phyloP scores from a whole-genome alignment of 2,888 invertebrate species.

The Drosophila helvetica region DNA sequence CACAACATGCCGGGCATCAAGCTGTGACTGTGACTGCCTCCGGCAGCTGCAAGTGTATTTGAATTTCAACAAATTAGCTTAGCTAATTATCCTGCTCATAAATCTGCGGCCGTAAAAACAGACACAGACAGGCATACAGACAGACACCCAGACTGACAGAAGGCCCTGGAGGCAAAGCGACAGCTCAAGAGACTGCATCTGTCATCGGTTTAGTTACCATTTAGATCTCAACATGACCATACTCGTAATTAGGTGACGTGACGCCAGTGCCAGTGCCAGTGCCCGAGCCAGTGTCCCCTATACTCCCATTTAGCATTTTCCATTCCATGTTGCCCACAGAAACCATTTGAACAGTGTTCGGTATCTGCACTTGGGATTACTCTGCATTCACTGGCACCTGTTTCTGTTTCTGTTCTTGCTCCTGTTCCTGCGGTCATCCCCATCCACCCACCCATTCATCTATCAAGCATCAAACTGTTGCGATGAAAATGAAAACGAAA shows the following conservation, averaged over 20 bases:
- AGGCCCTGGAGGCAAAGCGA: slow-evolving; percentile 8
- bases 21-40: slow-evolving; percentile 49
- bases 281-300: background rate
- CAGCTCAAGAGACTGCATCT: slow-evolving; percentile 34
- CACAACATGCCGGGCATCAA: slow-evolving; percentile 44
- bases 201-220: slow-evolving; percentile 28
- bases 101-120: slow-evolving; percentile 57
- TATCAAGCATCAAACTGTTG: background rate
- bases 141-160: background rate
- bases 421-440: background rate
- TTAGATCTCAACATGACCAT: slow-evolving; percentile 3
- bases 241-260: slow-evolving; percentile 7
- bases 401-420: background rate
- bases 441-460: background rate
- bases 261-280: background rate
- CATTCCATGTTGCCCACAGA: background rate
- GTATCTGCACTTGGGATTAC: slow-evolving; percentile 6
- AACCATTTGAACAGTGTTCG: background rate
- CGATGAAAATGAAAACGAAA: no score
- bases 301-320: no score
- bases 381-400: background rate
- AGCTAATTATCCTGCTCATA: slow-evolving; percentile 64
- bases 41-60: slow-evolving; percentile 55
- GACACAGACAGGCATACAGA: background rate
- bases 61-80: slow-evolving; percentile 64